Percentiles rank a stretch among this genome's conserved stretches.
These are phyloP conservation scores for Columba livia DNA, from an alignment of 2,113 vertebrate genomes.

Conservation along the genomic window DNA sequence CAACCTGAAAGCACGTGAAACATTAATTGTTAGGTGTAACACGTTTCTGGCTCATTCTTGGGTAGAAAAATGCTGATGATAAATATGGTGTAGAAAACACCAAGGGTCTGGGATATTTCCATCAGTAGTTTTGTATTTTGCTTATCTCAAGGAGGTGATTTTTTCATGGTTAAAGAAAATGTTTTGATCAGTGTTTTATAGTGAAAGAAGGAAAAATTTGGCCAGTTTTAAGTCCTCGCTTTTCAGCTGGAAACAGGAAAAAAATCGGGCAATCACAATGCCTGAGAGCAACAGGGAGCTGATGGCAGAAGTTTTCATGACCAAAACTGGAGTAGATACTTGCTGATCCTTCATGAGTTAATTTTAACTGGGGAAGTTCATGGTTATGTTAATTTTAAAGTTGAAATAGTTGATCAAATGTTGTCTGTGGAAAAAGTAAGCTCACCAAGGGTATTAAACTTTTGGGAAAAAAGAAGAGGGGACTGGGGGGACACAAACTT, in stretches of 20 bases:
- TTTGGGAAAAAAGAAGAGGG: accelerated
- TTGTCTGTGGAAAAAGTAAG: background rate
- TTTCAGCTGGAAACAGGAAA: background rate
- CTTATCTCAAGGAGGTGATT: background rate
- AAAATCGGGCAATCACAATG: accelerated
- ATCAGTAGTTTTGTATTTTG: background rate
- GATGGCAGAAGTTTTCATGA: background rate
- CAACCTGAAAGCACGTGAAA: background rate
- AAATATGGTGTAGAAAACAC: background rate
- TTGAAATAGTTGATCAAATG: background rate
- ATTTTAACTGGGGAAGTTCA: background rate
- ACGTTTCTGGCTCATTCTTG: background rate
- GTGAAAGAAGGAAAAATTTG: background rate
- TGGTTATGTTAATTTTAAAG: background rate
- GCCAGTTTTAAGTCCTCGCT: background rate
- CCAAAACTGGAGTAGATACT: background rate
- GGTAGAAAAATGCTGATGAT: background rate
- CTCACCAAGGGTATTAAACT: background rate
- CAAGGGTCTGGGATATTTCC: background rate
- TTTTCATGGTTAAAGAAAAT: background rate
- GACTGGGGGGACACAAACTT: background rate
- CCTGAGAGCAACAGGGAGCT: background rate
- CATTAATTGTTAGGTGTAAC: too few relatives aligned
- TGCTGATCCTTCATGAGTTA: background rate
- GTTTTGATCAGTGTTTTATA: background rate